Conservation (phyloP, 2,888 invertebrate species). For the Gerris lacustris region DNA sequence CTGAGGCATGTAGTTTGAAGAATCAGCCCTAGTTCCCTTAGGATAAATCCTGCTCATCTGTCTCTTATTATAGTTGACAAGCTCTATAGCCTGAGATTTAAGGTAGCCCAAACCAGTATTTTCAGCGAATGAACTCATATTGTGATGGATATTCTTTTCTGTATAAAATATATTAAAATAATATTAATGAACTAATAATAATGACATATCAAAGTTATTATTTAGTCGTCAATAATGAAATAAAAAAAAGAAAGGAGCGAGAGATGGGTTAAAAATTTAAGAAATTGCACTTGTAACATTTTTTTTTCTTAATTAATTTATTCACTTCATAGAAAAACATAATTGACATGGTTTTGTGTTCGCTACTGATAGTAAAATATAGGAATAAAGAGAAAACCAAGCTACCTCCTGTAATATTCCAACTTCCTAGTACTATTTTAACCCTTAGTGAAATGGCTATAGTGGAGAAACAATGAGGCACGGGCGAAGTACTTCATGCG, state of each 20-base stretch:
- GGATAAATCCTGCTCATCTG: constrained; percentile 99
- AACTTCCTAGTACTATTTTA: too few relatives aligned
- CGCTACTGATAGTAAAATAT: too few relatives aligned
- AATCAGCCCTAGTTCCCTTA: constrained; percentile 95
- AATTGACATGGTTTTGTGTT: too few relatives aligned
- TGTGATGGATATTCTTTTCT: constrained; percentile 92
- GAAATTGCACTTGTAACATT: neutral
- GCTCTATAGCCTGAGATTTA: constrained; percentile 92
- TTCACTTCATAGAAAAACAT: too few relatives aligned
- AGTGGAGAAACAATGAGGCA: too few relatives aligned
- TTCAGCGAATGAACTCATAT: constrained; percentile 99
- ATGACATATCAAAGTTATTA: neutral
- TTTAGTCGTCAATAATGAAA: neutral
- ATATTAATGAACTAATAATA: constrained; percentile 6
- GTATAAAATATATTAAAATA: constrained; percentile 33
- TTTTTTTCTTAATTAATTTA: too few relatives aligned
- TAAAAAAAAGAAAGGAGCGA: constrained; percentile 4
- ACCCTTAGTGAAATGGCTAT: too few relatives aligned
- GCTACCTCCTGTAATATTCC: too few relatives aligned
- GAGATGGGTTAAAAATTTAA: neutral
- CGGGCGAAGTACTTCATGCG: too few relatives aligned
- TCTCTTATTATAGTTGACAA: constrained; percentile 99
- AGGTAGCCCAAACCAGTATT: constrained; percentile 90
- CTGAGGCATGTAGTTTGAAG: constrained; percentile 99
- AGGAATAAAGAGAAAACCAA: too few relatives aligned